phyloP scores from a whole-genome alignment of 53 echinoderm and acorn worm species.

The Holothuria leucospilota region DNA sequence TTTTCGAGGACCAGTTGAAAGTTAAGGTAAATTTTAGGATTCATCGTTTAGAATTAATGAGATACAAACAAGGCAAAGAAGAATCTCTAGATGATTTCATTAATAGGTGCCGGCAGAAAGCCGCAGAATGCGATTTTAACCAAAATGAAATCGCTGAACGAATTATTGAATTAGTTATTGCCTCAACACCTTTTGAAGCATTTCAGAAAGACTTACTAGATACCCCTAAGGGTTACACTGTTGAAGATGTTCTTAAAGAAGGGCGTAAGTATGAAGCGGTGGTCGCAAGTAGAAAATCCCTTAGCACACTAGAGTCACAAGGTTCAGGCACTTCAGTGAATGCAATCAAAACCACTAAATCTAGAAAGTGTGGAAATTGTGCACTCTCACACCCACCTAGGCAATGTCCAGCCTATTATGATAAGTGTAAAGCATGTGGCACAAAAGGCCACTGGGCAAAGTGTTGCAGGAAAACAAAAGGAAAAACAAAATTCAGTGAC shows the following conservation, averaged over 20 bases:
- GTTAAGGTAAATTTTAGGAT: slow-evolving; percentile 69
- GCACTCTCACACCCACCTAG: slow-evolving; percentile 46
- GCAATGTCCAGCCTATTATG: slow-evolving; percentile 70
- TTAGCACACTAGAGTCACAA: slow-evolving; percentile 21
- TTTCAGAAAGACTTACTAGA: too few relatives aligned
- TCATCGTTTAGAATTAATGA: slow-evolving; percentile 52
- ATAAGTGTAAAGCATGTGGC: slow-evolving; percentile 66
- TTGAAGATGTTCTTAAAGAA: slow-evolving; percentile 51
- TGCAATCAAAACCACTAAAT: slow-evolving; percentile 32
- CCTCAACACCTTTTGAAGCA: slow-evolving; percentile 64
- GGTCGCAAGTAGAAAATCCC: slow-evolving; percentile 46
- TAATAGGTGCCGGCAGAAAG: slow-evolving; percentile 63
- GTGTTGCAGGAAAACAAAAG: slow-evolving; percentile 59
- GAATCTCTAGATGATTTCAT: slow-evolving; percentile 68
- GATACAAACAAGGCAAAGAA: slow-evolving; percentile 42
- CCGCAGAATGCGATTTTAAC: slow-evolving; percentile 55
- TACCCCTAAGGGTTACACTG: too few relatives aligned
- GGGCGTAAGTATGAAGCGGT: slow-evolving; percentile 59
- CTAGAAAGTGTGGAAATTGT: slow-evolving; percentile 57
- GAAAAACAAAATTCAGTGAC: too few relatives aligned
- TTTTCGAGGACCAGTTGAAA: too few relatives aligned
- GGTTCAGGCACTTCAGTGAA: neutral
- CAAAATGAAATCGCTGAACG: slow-evolving; percentile 49
- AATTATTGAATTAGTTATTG: slow-evolving; percentile 65
- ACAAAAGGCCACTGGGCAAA: slow-evolving; percentile 67